Conservation (phyloP, 1,140 invertebrate genomes). For the Drosophila burlai region DNA sequence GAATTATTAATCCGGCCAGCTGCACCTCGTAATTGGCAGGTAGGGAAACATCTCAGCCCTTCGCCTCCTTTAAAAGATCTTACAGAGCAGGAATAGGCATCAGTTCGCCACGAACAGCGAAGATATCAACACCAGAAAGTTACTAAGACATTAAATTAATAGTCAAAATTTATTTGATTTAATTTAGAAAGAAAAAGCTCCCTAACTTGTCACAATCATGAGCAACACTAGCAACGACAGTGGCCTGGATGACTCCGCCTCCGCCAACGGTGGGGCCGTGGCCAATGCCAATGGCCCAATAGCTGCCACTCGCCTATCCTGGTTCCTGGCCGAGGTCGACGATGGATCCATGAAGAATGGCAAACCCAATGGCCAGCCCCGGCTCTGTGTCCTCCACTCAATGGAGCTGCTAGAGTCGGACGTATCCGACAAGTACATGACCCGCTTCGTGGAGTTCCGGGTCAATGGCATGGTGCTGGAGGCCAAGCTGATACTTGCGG, state of each 20-base stretch:
- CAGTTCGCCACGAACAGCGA: slow-evolving; percentile 32
- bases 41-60: not conserved
- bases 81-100: slow-evolving; percentile 2
- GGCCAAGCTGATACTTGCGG: slow-evolving; percentile 70
- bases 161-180: not conserved
- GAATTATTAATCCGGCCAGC: slow-evolving; percentile 15
- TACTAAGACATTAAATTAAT: not conserved
- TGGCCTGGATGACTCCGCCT: slow-evolving; percentile 62
- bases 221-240: slow-evolving; percentile 64
- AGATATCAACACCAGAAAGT: not conserved
- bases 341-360: slow-evolving; percentile 53
- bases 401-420: slow-evolving; percentile 71
- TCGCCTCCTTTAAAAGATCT: slow-evolving; percentile 37
- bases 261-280: slow-evolving; percentile 36
- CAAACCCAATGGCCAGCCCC: slow-evolving; percentile 37
- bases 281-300: slow-evolving; percentile 11
- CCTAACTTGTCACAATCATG: slow-evolving; percentile 23
- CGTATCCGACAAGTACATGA: slow-evolving; percentile 69
- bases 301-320: slow-evolving; percentile 66
- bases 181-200: not conserved
- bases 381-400: slow-evolving; percentile 64
- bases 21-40: not conserved
- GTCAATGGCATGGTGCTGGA: slow-evolving; percentile 58
- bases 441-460: slow-evolving; percentile 66
- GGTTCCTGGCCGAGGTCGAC: slow-evolving; percentile 78